Evolutionary conservation across 2,797 vertebrate species (phyloP), one percentile per base, ranked within the genome.

Genomic region (Choloepus didactylus): DNA sequence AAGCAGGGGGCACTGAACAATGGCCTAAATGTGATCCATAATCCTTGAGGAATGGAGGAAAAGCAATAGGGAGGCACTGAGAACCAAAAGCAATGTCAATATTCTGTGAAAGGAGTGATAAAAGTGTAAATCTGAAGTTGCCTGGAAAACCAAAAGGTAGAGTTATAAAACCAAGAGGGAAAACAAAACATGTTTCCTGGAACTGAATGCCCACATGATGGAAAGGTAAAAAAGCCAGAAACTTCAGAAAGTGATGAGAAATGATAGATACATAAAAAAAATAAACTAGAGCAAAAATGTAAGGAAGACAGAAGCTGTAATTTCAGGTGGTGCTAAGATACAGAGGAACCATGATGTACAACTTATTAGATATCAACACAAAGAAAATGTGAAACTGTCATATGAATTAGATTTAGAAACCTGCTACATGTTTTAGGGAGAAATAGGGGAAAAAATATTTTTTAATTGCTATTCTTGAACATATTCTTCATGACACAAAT

Each of bases 11-110:
- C 73, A 88, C 90, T 93, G 85, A 96, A 69, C 86, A 87, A 96
- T 81, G 92, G 80, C 75, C 67, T 95, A 67, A 92, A 84, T 91
- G 75, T 77, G 88, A 77, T 75, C 88, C 62, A 82, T 29, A 95
- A 83, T 89, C 93, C 91, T 97, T 66, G 67, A 95, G 83, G 95
- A 88, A 70, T 21, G 46, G 35, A 79, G 23, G 82, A 91, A 38
- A 72, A 95, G 87, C 94, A 95, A 76, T 51, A 76, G 75, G 80
- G 56, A 94, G 88, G 27, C 75, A 87, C 3, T 38, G 88, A 66
- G 95, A 95, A 81, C 44, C 93, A 89, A 80, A 95, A 93, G 90
- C 41, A 94, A 80, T 87, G 88, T 93, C 93, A 87, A 92, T 87
- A 60, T 77, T 95, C 95, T 93, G 56, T 75, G 79, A 94, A 93